Conservation (phyloP, 2,888 invertebrate genomes). For the Myathropa florea region DNA sequence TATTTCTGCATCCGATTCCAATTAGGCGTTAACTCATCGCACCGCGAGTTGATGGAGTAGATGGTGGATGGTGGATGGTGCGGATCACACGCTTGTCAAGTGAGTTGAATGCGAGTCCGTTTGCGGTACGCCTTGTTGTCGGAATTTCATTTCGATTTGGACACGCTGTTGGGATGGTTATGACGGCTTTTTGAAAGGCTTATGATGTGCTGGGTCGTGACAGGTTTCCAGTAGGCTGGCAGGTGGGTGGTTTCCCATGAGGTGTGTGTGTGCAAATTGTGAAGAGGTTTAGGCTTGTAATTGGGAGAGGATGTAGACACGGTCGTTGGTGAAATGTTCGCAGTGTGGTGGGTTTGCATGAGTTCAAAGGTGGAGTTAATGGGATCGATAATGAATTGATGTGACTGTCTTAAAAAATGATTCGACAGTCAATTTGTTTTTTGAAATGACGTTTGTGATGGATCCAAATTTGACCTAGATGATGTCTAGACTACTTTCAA, state of each 20-base stretch:
- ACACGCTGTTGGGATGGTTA: constrained; percentile 27
- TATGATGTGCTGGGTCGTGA: neutral
- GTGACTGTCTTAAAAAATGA: too few relatives aligned
- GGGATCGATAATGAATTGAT: too few relatives aligned
- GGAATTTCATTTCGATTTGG: constrained; percentile 30
- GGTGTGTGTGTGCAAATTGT: too few relatives aligned
- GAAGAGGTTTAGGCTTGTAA: too few relatives aligned
- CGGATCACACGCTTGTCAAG: constrained; percentile 63
- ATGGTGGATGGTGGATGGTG: constrained; percentile 22
- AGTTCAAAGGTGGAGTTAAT: too few relatives aligned
- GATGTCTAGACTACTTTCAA: too few relatives aligned
- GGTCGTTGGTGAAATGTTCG: too few relatives aligned
- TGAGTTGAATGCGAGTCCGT: constrained; percentile 30
- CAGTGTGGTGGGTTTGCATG: too few relatives aligned
- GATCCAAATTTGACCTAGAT: too few relatives aligned
- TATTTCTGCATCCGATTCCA: constrained; percentile 68
- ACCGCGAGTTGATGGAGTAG: constrained; percentile 25
- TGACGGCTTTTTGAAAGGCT: constrained; percentile 13
- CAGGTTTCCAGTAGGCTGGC: neutral
- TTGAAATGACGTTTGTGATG: too few relatives aligned
- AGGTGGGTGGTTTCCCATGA: neutral
- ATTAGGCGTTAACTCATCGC: constrained; percentile 59
- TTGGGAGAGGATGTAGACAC: too few relatives aligned
- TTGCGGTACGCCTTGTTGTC: constrained; percentile 45
- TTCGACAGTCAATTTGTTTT: too few relatives aligned